Base-by-base conservation (phyloP, 2,113 vertebrate species). In the Oncorhynchus clarkii region DNA sequence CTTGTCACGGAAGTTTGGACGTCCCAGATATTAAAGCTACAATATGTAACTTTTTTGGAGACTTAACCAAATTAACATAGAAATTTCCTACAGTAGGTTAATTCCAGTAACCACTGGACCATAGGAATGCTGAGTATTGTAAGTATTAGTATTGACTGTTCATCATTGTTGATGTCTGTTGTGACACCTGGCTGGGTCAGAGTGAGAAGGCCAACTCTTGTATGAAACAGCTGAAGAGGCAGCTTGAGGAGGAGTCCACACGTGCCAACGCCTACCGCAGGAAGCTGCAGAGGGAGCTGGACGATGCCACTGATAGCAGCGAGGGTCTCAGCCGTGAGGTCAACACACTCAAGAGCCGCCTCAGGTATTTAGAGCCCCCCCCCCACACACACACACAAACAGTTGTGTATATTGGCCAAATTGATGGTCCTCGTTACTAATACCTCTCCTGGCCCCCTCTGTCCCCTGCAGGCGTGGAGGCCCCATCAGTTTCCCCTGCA, bases 241-340 rank as follows among this genome's bases (percentile, higher is more conserved):
- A 99, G 93, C 91, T 99, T 92, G 98, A 99, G 82, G 98, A 99
- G 48, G 98, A 99, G 86, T 95, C 97, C 34, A 96, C 98, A 68
- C 93, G 97, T 64, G 94, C 97, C 90, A 99, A 97, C 0, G 97
- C 97, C 8, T 96, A 94, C n/a, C 96, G 97, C 86, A 94, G 98
- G 88, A 99, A 99, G 83, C 94, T 99, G 82, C 98, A 99, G 92
- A 90, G 98, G 24, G 97, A 99, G 88, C 94, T 99, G 88, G 97
- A 99, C 0, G 97, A 99, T 60, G 97, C 97, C 64, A 95, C 95
- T 0, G 98, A 99, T 91, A 93, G 96, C 85, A 99, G 95, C 0
- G 98, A 99, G 18, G 91, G 94, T 64, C 91, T 99, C 92, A 94
- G 92, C 87, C 92, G 97, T 0, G 98, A 99, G 89, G 94, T 99